Evolutionary conservation across 2,113 vertebrate genomes (phyloP).

Genomic region (Amphilophus citrinellus): DNA sequence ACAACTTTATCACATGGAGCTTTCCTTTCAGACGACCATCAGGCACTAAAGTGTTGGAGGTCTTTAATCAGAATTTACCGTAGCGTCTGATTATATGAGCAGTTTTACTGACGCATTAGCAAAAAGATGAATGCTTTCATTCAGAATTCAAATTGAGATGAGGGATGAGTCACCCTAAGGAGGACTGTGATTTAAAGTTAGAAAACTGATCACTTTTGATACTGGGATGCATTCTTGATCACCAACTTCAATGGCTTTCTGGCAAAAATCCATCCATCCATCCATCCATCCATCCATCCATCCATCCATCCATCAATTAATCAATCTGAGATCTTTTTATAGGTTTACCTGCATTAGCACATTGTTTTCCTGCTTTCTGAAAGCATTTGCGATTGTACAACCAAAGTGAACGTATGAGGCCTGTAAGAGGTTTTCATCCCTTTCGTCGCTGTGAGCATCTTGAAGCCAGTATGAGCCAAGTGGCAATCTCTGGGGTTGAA

Average conservation of each 20-base stretch:
- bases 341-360: neutral
- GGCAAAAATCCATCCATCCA: neutral
- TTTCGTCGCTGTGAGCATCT: neutral
- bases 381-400: neutral
- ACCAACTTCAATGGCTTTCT: neutral
- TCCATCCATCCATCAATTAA: neutral
- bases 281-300: neutral
- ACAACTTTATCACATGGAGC: constrained; percentile 58
- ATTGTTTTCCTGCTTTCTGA: neutral
- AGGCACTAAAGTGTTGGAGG: constrained; percentile 46
- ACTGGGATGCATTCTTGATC: neutral
- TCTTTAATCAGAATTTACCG: constrained; percentile 73
- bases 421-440: neutral
- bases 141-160: constrained; percentile 20
- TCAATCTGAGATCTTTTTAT: constrained; percentile 16
- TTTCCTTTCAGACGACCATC: constrained; percentile 58
- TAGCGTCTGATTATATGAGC: constrained; percentile 70
- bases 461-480: neutral
- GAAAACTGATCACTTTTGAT: constrained; percentile 13
- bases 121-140: constrained; percentile 60
- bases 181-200: neutral
- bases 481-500: neutral
- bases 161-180: constrained; percentile 34
- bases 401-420: neutral
- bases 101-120: constrained; percentile 63